phyloP scores from a whole-genome alignment of 2,113 vertebrate genomes.

The Dendropsophus ebraccatus region DNA sequence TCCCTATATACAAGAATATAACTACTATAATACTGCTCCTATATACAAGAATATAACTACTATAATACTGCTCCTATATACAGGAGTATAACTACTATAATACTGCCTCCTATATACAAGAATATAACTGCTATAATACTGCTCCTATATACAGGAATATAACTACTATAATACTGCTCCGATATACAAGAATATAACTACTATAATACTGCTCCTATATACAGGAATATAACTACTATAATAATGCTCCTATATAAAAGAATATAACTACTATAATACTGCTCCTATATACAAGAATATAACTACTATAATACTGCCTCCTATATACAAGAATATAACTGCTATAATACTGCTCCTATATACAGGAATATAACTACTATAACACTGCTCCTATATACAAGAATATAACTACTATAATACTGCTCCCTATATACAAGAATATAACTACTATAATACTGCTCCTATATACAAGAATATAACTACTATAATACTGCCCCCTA shows the following conservation, averaged over 20 bases:
- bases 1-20: neutral
- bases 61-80: neutral
- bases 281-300: neutral
- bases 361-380: slow-evolving; percentile 12
- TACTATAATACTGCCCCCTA: neutral
- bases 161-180: neutral
- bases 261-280: slow-evolving; percentile 13
- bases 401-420: slow-evolving; percentile 20
- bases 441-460: slow-evolving; percentile 12
- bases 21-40: neutral
- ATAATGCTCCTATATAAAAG: neutral
- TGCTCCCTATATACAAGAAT: slow-evolving; percentile 3
- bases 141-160: neutral
- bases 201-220: neutral
- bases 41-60: slow-evolving; percentile 9
- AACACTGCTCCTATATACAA: neutral
- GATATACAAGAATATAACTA: neutral
- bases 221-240: neutral
- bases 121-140: slow-evolving; percentile 1
- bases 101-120: neutral
- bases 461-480: slow-evolving; percentile 14
- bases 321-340: slow-evolving; percentile 1
- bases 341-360: neutral
- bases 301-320: neutral
- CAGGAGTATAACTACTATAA: slow-evolving; percentile 8